Evolutionary conservation across 2,888 invertebrate species (phyloP).

Genomic region (Hyppa rectilinea): DNA sequence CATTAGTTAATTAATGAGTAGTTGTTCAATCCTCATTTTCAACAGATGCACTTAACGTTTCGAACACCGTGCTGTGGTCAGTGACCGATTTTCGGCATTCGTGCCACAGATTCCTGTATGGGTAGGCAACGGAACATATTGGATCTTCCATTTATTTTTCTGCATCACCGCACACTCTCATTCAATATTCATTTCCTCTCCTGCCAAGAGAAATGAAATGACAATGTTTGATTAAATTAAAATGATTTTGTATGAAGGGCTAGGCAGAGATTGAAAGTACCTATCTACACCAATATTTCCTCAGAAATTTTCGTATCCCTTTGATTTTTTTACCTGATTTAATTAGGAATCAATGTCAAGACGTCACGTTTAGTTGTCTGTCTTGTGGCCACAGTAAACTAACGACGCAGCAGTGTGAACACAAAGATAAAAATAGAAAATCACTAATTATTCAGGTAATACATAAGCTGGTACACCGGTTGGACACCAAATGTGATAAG

Average conservation of each 20-base stretch:
- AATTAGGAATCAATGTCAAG: not conserved
- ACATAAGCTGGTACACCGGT: not conserved
- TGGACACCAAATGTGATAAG: not conserved
- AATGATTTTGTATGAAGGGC: not conserved
- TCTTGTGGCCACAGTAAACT: not conserved
- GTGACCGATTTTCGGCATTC: not conserved
- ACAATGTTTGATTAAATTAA: slow-evolving; percentile 2
- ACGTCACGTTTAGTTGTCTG: not conserved
- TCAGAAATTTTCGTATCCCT: no score
- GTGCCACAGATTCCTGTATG: not conserved
- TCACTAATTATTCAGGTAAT: not conserved
- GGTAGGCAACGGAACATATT: not conserved
- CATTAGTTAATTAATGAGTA: not conserved
- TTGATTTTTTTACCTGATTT: no score
- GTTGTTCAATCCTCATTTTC: not conserved
- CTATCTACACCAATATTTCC: not conserved
- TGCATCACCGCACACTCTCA: not conserved
- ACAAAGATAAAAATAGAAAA: not conserved
- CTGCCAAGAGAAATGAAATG: not conserved
- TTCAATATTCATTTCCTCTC: slow-evolving; percentile 17
- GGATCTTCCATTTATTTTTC: slow-evolving; percentile 27
- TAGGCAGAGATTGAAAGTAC: not conserved
- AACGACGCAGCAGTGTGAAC: not conserved
- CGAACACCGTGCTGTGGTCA: not conserved
- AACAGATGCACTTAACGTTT: not conserved